phyloP scores from a whole-genome alignment of 2,888 invertebrate genomes.

The Drosophila diplacantha region DNA sequence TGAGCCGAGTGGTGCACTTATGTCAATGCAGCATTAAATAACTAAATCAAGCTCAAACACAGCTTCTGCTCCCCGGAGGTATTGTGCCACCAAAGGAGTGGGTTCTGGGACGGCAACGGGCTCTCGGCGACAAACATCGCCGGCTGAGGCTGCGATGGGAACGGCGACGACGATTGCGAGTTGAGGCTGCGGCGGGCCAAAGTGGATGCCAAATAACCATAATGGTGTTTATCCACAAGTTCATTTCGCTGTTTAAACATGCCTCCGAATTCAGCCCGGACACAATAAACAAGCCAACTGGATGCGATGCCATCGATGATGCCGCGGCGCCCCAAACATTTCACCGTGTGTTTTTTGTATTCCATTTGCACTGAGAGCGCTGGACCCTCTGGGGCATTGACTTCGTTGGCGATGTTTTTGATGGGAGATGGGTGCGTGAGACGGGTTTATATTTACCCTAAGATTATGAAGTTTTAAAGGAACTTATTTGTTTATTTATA shows the following conservation, averaged over 20 bases:
- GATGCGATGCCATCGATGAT: conserved; percentile 33
- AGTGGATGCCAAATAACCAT: conserved; percentile 74
- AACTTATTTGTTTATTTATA: no score
- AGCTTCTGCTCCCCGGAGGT: conserved; percentile 30
- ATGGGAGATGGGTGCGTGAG: conserved; percentile 4
- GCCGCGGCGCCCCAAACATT: conserved; percentile 57
- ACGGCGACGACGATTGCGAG: conserved; percentile 44
- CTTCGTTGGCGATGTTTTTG: not conserved
- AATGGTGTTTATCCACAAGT: conserved; percentile 74
- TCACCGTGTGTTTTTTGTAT: conserved; percentile 29
- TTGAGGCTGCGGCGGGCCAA: conserved; percentile 44
- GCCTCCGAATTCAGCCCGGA: conserved; percentile 69
- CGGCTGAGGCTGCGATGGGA: conserved; percentile 13
- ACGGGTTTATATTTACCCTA: not conserved
- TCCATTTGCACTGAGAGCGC: conserved; percentile 28
- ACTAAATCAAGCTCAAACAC: conserved; percentile 63
- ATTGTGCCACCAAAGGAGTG: conserved; percentile 32
- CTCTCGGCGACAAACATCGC: conserved; percentile 51
- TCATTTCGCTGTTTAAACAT: conserved; percentile 74
- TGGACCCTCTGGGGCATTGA: conserved; percentile 4
- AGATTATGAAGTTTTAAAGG: not conserved
- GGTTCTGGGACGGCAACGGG: conserved; percentile 12
- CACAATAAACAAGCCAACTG: conserved; percentile 67
- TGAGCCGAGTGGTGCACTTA: conserved; percentile 38
- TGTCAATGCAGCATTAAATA: conserved; percentile 67